phyloP scores from a whole-genome alignment of 2,888 invertebrate genomes.

The Dynastes maya region DNA sequence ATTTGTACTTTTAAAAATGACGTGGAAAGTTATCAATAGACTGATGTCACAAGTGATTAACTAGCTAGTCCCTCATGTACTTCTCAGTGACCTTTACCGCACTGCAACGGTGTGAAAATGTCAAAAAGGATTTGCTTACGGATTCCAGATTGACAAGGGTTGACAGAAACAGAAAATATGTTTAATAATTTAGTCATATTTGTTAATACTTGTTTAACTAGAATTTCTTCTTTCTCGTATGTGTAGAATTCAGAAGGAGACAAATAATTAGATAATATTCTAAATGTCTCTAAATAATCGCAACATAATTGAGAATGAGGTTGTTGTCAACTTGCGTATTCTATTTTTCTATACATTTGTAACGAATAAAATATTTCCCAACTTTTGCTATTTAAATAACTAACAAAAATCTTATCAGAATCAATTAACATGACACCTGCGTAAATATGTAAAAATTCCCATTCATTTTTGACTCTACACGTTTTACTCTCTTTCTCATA shows the following conservation, averaged over 20 bases:
- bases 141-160: constrained; percentile 36
- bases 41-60: constrained; percentile 22
- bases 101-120: not conserved
- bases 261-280: no score
- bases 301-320: no score
- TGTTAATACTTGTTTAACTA: not conserved
- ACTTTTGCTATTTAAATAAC: no score
- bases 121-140: constrained; percentile 32
- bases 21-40: not conserved
- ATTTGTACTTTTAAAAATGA: not conserved
- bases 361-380: no score
- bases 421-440: no score
- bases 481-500: no score
- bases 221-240: not conserved
- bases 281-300: no score
- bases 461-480: no score
- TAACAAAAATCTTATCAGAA: no score
- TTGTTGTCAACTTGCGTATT: no score
- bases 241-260: not conserved
- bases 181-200: constrained; percentile 31
- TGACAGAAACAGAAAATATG: constrained; percentile 27
- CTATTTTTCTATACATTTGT: no score
- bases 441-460: no score
- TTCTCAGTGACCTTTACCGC: not conserved
- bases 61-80: not conserved